Evolutionary conservation across 2,888 invertebrate genomes (phyloP).

Genomic region (Cerceris rybyensis): DNA sequence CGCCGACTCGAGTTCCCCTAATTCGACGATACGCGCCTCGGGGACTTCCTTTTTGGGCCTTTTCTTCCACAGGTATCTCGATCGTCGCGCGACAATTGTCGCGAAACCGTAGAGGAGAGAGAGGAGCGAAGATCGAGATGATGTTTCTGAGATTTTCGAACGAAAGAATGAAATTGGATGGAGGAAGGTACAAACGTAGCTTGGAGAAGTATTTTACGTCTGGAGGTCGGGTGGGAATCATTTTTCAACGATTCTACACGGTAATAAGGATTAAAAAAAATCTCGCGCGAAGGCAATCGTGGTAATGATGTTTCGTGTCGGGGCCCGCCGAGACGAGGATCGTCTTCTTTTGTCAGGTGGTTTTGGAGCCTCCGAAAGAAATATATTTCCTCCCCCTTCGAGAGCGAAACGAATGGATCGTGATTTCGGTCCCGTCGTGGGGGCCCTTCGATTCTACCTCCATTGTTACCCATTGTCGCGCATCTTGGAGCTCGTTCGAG

Average conservation of each 20-base stretch:
- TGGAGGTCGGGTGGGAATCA: neutral
- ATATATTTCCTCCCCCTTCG: constrained; percentile 54
- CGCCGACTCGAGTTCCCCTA: neutral
- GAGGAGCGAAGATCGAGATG: too few relatives aligned
- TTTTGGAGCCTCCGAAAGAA: constrained; percentile 39
- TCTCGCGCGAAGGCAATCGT: constrained; percentile 29
- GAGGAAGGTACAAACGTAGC: too few relatives aligned
- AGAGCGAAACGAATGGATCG: constrained; percentile 58
- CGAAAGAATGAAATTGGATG: neutral
- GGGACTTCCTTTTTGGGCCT: constrained; percentile 12
- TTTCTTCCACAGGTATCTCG: neutral
- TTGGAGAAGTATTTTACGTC: neutral
- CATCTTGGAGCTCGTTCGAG: constrained; percentile 34
- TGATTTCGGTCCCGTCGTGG: constrained; percentile 49
- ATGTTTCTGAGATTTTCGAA: neutral
- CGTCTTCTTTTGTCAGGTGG: constrained; percentile 44
- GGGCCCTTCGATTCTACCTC: constrained; percentile 19
- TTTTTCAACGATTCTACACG: constrained; percentile 24
- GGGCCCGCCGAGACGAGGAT: constrained; percentile 23
- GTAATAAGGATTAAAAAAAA: constrained; percentile 26
- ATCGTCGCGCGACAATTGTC: neutral
- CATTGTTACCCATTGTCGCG: constrained; percentile 60
- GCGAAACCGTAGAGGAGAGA: too few relatives aligned
- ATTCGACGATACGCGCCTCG: constrained; percentile 5
- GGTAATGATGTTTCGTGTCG: constrained; percentile 51